Percentiles rank a stretch among this genome's conserved stretches.
These are phyloP conservation scores for Diadromus collaris DNA, from an alignment of 2,888 invertebrate species.

Conservation along the genomic window DNA sequence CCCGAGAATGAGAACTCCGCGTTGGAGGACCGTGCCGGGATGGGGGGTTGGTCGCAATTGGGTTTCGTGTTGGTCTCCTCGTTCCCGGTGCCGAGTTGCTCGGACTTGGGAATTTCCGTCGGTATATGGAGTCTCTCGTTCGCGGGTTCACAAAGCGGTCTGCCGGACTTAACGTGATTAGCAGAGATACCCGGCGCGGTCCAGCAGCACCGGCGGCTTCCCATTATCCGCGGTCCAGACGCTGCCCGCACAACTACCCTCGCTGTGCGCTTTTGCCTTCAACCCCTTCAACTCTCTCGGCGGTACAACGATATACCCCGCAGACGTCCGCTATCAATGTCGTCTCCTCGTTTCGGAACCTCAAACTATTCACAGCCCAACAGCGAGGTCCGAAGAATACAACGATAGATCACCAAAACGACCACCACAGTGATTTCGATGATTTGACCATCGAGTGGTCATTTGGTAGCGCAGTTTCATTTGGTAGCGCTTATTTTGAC, in stretches of 20 bases:
- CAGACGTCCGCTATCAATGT: constrained; percentile 66
- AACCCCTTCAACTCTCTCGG: constrained; percentile 66
- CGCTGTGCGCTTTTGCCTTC: constrained; percentile 60
- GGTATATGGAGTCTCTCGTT: constrained; percentile 65
- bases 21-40: constrained; percentile 46
- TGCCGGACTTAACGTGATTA: constrained; percentile 79
- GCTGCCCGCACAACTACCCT: constrained; percentile 68
- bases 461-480: neutral
- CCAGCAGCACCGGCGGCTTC: constrained; percentile 63
- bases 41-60: constrained; percentile 55
- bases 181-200: constrained; percentile 77
- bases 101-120: constrained; percentile 74
- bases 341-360: constrained; percentile 34
- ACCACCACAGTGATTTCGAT: neutral
- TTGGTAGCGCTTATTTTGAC: neutral
- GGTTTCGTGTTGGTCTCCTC: constrained; percentile 60
- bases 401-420: neutral
- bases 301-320: constrained; percentile 44
- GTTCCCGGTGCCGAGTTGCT: constrained; percentile 52
- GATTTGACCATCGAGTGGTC: neutral
- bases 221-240: constrained; percentile 79
- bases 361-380: neutral
- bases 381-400: neutral
- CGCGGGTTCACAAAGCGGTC: constrained; percentile 77
- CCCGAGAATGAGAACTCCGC: constrained; percentile 57